A percentile compares a stretch with the other conserved stretches of the same genome.
These are phyloP conservation scores for Zhuqinia jingwanae DNA, from an alignment of 2,888 invertebrate species.

Conservation along the genomic window DNA sequence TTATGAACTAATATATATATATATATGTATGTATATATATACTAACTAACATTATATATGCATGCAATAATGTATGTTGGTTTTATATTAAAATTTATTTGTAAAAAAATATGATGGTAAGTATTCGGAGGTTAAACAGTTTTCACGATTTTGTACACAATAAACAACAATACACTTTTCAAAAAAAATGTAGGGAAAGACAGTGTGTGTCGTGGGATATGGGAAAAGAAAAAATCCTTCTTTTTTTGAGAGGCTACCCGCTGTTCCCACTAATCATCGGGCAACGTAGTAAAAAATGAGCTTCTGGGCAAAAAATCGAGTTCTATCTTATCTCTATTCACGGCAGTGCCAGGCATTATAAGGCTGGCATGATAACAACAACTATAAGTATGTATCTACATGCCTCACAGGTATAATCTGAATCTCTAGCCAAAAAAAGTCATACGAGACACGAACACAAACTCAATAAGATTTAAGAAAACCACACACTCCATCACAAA, in stretches of 20 bases:
- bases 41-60: no score
- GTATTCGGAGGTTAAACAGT: no score
- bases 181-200: neutral
- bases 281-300: slow-evolving; percentile 54
- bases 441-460: no score
- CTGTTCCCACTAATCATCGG: slow-evolving; percentile 69
- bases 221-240: slow-evolving; percentile 15
- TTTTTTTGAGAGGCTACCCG: slow-evolving; percentile 52
- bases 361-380: neutral
- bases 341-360: neutral
- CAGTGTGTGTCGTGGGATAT: slow-evolving; percentile 3
- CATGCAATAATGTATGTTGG: slow-evolving; percentile 9
- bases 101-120: no score
- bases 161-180: slow-evolving; percentile 10
- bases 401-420: slow-evolving; percentile 5
- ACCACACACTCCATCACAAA: neutral
- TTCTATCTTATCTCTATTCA: slow-evolving; percentile 30
- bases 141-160: slow-evolving; percentile 41
- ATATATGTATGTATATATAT: neutral
- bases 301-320: slow-evolving; percentile 70
- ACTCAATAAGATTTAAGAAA: slow-evolving; percentile 12
- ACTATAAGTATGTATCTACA: no score
- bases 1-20: slow-evolving; percentile 11
- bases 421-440: neutral
- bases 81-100: slow-evolving; percentile 8